These are phyloP conservation scores for Melitaea cinxia DNA, from an alignment of 1,140 invertebrate genomes.

Conservation along the genomic window DNA sequence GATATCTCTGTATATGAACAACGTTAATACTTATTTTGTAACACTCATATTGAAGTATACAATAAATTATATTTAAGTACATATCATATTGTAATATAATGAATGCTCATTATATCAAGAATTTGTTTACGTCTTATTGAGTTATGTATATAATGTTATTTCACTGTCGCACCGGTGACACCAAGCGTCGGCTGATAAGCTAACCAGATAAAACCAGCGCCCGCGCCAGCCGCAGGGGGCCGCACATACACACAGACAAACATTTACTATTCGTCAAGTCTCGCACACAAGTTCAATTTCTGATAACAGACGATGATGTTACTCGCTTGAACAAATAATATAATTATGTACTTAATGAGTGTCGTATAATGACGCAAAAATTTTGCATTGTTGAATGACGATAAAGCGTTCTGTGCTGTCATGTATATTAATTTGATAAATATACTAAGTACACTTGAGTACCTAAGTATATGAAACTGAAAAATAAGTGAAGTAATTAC, in stretches of 20 bases:
- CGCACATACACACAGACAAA: constrained; percentile 45
- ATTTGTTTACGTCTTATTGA: constrained; percentile 32
- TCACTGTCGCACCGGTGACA: constrained; percentile 47
- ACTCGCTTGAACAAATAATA: constrained; percentile 53
- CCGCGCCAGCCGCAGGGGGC: constrained; percentile 68
- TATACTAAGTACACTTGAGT: too few relatives aligned
- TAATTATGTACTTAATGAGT: too few relatives aligned
- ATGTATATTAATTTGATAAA: background rate
- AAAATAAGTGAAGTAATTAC: background rate
- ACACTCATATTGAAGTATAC: background rate
- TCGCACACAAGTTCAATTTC: constrained; percentile 31
- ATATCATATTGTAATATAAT: constrained; percentile 18
- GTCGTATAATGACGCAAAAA: constrained; percentile 55
- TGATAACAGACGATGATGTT: constrained; percentile 57
- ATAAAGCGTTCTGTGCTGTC: background rate
- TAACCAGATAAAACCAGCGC: constrained; percentile 61
- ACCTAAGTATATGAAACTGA: background rate
- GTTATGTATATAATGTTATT: constrained; percentile 32
- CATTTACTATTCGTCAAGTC: constrained; percentile 34
- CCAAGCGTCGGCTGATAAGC: constrained; percentile 55
- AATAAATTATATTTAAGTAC: constrained; percentile 5
- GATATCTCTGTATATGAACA: background rate
- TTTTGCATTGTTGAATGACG: constrained; percentile 40
- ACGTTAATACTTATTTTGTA: background rate
- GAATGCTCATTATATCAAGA: constrained; percentile 20